These are phyloP conservation scores for Hydrochoerus hydrochaeris DNA, from an alignment of 2,113 vertebrate species.

Conservation along the genomic window DNA sequence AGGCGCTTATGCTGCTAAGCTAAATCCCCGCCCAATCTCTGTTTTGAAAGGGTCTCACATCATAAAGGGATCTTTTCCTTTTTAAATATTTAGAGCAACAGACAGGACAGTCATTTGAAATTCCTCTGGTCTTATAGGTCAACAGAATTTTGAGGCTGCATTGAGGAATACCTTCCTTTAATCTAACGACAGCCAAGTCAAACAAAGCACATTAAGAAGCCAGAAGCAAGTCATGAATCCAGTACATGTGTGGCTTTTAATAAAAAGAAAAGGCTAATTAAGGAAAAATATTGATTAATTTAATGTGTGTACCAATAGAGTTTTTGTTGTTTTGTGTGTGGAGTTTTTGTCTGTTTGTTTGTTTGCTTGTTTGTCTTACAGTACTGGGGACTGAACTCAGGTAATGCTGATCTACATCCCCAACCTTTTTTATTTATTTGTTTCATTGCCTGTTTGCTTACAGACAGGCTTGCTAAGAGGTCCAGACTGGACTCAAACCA, in stretches of 20 bases:
- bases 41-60: not conserved
- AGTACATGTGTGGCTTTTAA: not conserved
- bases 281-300: not conserved
- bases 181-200: not conserved
- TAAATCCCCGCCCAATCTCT: too few relatives aligned
- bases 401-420: not conserved
- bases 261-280: not conserved
- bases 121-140: not conserved
- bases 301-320: not conserved
- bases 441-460: not conserved
- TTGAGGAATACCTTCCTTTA: slow-evolving; percentile 21
- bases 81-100: slow-evolving; percentile 38
- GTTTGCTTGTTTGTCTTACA: not conserved
- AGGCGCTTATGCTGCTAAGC: too few relatives aligned
- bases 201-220: not conserved
- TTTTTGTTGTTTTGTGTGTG: not conserved
- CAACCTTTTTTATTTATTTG: not conserved
- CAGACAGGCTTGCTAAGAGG: not conserved
- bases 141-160: not conserved
- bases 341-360: not conserved
- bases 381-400: not conserved
- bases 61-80: not conserved
- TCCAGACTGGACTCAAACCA: not conserved
- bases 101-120: not conserved
- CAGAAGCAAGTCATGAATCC: not conserved